Evolutionary conservation across 2,113 vertebrate genomes (phyloP).

Genomic region (Ceyx melanurus): DNA sequence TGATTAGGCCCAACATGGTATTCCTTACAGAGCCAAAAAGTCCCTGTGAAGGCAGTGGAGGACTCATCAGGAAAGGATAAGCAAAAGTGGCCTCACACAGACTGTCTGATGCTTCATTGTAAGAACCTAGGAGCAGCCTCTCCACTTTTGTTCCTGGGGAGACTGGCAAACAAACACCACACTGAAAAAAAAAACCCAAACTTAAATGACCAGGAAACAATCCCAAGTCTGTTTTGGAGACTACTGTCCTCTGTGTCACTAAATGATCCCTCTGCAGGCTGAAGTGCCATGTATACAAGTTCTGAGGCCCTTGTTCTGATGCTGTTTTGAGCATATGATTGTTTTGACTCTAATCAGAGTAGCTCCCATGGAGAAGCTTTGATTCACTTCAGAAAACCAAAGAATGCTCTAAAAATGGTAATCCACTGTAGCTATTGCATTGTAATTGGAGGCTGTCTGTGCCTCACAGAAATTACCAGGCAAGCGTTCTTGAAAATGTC

Average conservation of each 20-base stretch:
- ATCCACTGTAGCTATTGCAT: slow-evolving; percentile 12
- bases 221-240: not conserved
- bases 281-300: not conserved
- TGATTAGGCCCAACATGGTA: not conserved
- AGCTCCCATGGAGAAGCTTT: slow-evolving; percentile 31
- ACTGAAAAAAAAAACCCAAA: not conserved
- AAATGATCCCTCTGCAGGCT: not conserved
- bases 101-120: not conserved
- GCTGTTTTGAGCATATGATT: not conserved
- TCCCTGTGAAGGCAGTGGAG: not conserved
- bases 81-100: not conserved
- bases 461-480: slow-evolving; percentile 26
- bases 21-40: not conserved
- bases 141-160: not conserved
- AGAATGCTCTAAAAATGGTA: slow-evolving; percentile 23
- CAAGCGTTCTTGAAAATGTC: slow-evolving; percentile 28
- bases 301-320: not conserved
- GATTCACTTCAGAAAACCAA: slow-evolving; percentile 44
- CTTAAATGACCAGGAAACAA: not conserved
- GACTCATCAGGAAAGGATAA: not conserved
- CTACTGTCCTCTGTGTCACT: not conserved
- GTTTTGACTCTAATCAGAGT: not conserved
- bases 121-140: not conserved
- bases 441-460: slow-evolving; percentile 44
- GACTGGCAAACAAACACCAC: not conserved